Evolutionary conservation across 1,140 invertebrate genomes (phyloP).

Genomic region (Lethocerus indicus): DNA sequence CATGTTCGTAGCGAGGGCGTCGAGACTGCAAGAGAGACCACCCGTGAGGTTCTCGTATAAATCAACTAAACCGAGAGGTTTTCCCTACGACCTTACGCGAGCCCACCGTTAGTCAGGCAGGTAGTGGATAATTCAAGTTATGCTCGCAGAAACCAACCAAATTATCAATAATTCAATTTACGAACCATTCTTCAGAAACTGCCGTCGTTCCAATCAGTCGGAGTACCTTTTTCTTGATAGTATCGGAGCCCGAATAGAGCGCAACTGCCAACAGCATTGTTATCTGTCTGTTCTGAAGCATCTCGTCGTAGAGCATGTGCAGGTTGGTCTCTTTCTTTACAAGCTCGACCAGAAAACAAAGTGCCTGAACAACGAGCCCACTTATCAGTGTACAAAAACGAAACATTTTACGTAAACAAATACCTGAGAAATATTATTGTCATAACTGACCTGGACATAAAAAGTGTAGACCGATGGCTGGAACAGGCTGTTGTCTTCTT

Average conservation of each 20-base stretch:
- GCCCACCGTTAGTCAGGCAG: no score
- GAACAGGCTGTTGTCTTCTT: slow-evolving; percentile 13
- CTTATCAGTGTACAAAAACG: not conserved
- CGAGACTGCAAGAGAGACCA: no score
- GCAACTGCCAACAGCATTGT: slow-evolving; percentile 32
- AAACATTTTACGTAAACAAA: not conserved
- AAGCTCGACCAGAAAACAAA: slow-evolving; percentile 24
- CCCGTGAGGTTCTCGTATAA: no score
- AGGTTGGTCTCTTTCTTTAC: slow-evolving; percentile 26
- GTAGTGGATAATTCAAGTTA: not conserved
- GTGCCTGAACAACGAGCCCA: slow-evolving; percentile 9
- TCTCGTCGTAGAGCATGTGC: slow-evolving; percentile 26
- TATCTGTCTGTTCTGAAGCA: slow-evolving; percentile 29
- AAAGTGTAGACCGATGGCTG: slow-evolving; percentile 25
- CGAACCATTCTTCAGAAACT: slow-evolving; percentile 27
- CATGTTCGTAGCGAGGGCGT: slow-evolving; percentile 28
- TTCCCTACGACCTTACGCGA: no score
- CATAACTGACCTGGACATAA: slow-evolving; percentile 21
- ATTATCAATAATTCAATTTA: not conserved
- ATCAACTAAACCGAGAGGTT: no score
- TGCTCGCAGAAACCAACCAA: not conserved
- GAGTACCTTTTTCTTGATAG: slow-evolving; percentile 30
- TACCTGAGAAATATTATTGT: not conserved
- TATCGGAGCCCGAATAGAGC: slow-evolving; percentile 27
- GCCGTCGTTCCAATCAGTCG: slow-evolving; percentile 25